Evolutionary conservation across 2,888 invertebrate species (phyloP), one percentile per base, ranked within the genome.

Genomic region (Scaptodrosophila latifasciaeformis): DNA sequence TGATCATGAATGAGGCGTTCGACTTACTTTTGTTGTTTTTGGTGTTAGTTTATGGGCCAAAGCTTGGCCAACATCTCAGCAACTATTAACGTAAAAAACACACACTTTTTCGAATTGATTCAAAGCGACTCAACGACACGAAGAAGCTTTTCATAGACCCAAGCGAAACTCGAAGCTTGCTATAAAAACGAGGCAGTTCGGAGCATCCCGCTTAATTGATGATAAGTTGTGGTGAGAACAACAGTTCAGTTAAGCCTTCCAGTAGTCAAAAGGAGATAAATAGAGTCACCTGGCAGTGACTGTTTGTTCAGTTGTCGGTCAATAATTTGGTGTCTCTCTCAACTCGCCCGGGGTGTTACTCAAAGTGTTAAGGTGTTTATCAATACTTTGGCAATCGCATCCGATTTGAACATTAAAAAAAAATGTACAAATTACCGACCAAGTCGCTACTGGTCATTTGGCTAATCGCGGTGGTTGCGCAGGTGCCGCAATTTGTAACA

Each of bases 401-500:
- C 53, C 51, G 54, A 59, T 47, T 54, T 18, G 17, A n/a, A 7
- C 49, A 59, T 17, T 51, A 24, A 7, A 3, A 24, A 24, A 24
- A 24, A 24, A 68, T 75, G 72, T 54, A 64, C 49, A 72, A 66
- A 61, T 60, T 57, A 37, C 43, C 59, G 50, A 52, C 59, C 49
- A 29, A 57, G 57, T 56, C 67, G 54, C 48, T 62, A 43, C 52
- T 66, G 42, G 56, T 40, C 6, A 9, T 40, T 40, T 18, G 75
- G 70, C 68, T 75, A 70, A 68, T 75, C 60, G 75, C 62, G 37
- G 44, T 54, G 39, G 48, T 75, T 68, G 68, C 72, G 66, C 72
- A 70, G 65, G 52, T 49, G 13, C 19, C 54, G 42, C 62, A 57
- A 39, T 62, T 46, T 59, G 62, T 58, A 66, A 60, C 62, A 54